Base-by-base conservation (phyloP, 2,797 vertebrate genomes). In the Atherinosoma microstoma region DNA sequence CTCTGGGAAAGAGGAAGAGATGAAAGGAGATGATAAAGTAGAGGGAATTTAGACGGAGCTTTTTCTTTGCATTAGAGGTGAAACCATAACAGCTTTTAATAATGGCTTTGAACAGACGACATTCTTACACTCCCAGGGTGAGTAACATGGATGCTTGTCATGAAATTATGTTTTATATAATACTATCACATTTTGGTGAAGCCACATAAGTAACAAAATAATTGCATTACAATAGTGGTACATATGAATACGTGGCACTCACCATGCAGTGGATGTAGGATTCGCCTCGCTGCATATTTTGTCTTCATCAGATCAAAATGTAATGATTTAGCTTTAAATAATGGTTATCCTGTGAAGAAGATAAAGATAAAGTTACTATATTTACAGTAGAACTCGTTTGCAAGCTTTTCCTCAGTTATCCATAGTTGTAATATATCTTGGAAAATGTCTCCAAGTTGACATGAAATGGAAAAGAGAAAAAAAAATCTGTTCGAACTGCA, bases 121-220 rank as follows among this genome's bases (percentile, higher is more conserved):
- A 93, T 82, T 94, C 93, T 2, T 92, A 82, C 36, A 91, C 89
- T 8, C 91, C 92, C 0, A 79, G 87, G 91, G 93, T 93, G 79
- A 93, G 93, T 92, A 70, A 40, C 58, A 30, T 3, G 2, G 3
- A 57, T 5, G 30, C 3, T 62, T 32, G 6, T 13, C 22, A 27
- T 42, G 1, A 30, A 54, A 47, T 10, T 36, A 36, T 8, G 15
- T 53, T 36, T 27, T 30, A n/a, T 63, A 32, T 13, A 40, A 57
- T 24, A 32, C 4, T 0, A 1, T 15, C 9, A 0, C 16, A 18
- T 40, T 30, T 58, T 8, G n/a, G 35, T 35, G 5, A 29, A 0
- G 0, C 0, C 10, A 24, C 38, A 11, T 62, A 16, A 70, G 4
- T 58, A 65, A 15, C 30, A 27, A 7, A 42, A 49, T 29, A 3